Evolutionary conservation across 2,888 invertebrate species (phyloP), one percentile per base, ranked within the genome.

Genomic region (Amiota minor): DNA sequence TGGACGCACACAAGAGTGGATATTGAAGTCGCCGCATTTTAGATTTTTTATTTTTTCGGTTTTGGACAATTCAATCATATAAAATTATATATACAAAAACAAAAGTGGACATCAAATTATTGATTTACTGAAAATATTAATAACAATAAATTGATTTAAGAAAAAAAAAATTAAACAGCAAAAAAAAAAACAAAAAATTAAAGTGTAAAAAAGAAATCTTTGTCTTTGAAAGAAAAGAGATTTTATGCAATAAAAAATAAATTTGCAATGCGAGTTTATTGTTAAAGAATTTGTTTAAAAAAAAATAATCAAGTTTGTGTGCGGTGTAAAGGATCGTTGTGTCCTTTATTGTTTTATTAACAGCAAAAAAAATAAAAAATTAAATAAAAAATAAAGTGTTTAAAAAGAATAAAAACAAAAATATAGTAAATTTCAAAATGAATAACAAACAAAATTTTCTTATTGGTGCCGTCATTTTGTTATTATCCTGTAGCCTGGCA

Each of bases 1-100:
- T 88, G 81, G 87, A 87, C 85, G 80, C 78, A 77, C 81, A 82
- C 86, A 83, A 86, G 86, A 89, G 88, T 88, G 82, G 88, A 88
- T 79, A 83, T 86, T 88, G 88, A 84, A 88, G 84, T 83, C 81
- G 85, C 86, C 82, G 83, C 82, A 75, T 76, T 81, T 82, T 83
- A 79, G 79, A 18, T 49, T 79, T 78, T 69, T 79, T 77, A 77
- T 77, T 74, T 75, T 84, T 82, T 80, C 79, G 82, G 82, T 77
- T 74, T 70, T 81, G 71, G 6, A 35, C 6, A 35, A 35, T 35
- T 35, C 2, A 35, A 35, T 35, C 35, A 35, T 6, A 6, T 77
- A 72, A 77, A 69, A 74, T 71, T 74, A 78, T 76, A 75, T 68
- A 74, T 56, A 11, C 12, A 68, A 59, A 50, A 64, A 55, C 12